Percentiles rank a stretch among this genome's conserved stretches.
These are phyloP conservation scores for Pocillopora verrucosa DNA, from an alignment of 64 coral and sea anemone species.

Conservation along the genomic window DNA sequence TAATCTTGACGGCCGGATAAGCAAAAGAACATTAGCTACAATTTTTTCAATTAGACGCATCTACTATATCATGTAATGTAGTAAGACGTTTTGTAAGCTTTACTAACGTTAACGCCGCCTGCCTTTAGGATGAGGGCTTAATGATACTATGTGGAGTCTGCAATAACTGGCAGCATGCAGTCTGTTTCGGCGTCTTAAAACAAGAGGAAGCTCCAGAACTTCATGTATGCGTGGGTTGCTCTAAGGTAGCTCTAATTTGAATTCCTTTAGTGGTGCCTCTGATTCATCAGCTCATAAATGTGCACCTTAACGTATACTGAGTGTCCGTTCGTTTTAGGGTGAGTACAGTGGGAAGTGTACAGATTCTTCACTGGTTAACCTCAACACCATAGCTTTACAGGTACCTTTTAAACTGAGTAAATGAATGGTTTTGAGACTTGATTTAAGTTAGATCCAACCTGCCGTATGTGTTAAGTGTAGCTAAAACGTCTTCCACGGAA, in stretches of 20 bases:
- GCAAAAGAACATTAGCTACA: too few species aligned
- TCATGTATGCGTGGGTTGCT: constrained; percentile 82
- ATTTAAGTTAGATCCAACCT: too few species aligned
- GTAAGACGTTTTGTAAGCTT: neutral
- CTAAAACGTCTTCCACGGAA: too few species aligned
- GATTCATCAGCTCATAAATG: too few species aligned
- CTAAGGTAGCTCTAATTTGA: constrained; percentile 56
- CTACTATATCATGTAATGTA: too few species aligned
- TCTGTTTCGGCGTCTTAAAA: constrained; percentile 81
- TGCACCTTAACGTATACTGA: neutral
- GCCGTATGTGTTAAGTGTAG: too few species aligned
- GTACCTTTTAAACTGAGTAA: neutral
- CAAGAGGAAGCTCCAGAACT: constrained; percentile 85
- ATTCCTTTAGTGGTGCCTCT: too few species aligned
- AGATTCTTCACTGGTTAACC: constrained; percentile 61
- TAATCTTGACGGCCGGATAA: too few species aligned
- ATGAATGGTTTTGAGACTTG: too few species aligned
- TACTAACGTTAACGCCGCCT: neutral
- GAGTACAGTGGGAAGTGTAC: constrained; percentile 63
- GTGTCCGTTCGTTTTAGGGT: neutral
- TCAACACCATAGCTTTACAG: constrained; percentile 63
- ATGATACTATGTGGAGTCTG: constrained; percentile 97
- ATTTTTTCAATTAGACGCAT: too few species aligned
- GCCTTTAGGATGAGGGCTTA: constrained; percentile 83
- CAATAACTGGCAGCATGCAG: constrained; percentile 91